Conservation (phyloP, 2,113 vertebrate species). For the Mirza zaza region DNA sequence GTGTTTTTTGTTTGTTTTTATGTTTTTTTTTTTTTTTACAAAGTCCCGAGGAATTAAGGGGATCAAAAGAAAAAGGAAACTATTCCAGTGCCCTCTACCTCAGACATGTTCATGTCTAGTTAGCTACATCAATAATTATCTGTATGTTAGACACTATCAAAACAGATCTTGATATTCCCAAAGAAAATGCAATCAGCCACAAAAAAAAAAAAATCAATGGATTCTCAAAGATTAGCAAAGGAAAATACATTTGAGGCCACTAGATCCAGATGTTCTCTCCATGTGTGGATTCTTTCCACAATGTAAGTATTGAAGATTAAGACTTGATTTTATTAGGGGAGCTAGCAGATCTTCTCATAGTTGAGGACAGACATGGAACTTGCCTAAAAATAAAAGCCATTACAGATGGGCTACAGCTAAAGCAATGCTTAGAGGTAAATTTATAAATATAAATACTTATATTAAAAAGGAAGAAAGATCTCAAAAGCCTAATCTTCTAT, state of each 20-base stretch:
- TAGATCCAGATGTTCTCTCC: neutral
- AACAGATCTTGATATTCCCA: neutral
- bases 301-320: neutral
- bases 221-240: neutral
- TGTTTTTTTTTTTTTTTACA: neutral
- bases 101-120: neutral
- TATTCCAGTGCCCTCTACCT: neutral
- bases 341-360: neutral
- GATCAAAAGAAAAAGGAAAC: neutral
- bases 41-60: neutral
- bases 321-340: neutral
- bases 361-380: neutral
- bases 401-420: neutral
- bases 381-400: neutral
- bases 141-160: neutral
- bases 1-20: neutral
- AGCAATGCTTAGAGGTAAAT: neutral
- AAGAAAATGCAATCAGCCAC: neutral
- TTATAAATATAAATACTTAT: neutral
- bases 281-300: neutral
- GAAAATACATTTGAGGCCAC: neutral
- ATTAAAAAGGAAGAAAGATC: neutral
- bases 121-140: neutral
- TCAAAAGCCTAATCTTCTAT: neutral
- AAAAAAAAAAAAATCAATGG: neutral